phyloP scores from a whole-genome alignment of 2,113 vertebrate genomes.

The Rhinichthys klamathensis region DNA sequence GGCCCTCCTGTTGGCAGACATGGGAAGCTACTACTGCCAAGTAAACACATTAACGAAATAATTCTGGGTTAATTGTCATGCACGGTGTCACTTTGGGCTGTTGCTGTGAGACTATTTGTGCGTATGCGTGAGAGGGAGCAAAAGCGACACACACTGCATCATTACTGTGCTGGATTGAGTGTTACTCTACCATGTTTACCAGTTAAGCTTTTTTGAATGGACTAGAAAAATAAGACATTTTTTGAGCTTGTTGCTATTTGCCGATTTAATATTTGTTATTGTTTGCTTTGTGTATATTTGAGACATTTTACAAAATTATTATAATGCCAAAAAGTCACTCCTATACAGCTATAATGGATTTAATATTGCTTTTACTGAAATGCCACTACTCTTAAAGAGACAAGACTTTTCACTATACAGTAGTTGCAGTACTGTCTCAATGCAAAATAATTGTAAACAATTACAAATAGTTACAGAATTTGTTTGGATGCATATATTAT shows the following conservation, averaged over 20 bases:
- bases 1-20: slow-evolving; percentile 52
- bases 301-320: background rate
- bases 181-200: background rate
- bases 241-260: background rate
- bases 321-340: background rate
- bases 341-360: background rate
- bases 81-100: slow-evolving; percentile 46
- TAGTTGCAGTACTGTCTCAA: no score
- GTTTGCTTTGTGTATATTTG: background rate
- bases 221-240: background rate
- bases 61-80: slow-evolving; percentile 53
- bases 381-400: background rate
- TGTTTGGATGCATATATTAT: no score
- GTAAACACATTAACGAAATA: slow-evolving; percentile 62
- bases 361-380: background rate
- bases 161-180: slow-evolving; percentile 3
- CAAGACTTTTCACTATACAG: no score
- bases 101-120: slow-evolving; percentile 45
- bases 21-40: slow-evolving; percentile 54
- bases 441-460: no score
- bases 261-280: background rate
- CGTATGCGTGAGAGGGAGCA: slow-evolving; percentile 29
- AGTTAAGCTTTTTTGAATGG: background rate
- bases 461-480: no score
- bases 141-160: slow-evolving; percentile 15